A percentile compares a stretch with the other conserved stretches of the same genome.
phyloP scores from a whole-genome alignment of 2,113 vertebrate genomes.

The Heliornis fulica region DNA sequence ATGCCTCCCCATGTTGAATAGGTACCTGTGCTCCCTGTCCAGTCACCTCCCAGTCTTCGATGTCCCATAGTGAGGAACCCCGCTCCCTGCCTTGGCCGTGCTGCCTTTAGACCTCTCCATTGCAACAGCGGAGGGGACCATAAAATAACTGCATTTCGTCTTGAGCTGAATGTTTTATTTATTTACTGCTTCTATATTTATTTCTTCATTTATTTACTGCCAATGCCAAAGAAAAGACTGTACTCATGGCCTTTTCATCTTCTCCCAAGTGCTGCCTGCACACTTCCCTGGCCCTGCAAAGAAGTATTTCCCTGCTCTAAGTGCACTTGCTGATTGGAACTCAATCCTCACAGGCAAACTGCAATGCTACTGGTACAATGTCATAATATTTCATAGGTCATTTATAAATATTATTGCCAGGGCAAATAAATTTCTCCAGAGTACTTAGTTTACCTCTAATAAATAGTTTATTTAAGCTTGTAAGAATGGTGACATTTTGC shows the following conservation, averaged over 20 bases:
- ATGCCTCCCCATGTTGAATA: neutral
- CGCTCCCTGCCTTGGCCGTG: neutral
- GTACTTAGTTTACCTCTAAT: conserved; percentile 22
- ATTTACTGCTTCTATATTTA: neutral
- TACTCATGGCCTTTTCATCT: neutral
- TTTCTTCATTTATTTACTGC: neutral
- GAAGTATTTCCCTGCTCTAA: neutral
- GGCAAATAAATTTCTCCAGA: conserved; percentile 33
- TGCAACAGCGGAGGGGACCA: neutral
- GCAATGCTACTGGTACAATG: neutral
- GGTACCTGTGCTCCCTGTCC: neutral
- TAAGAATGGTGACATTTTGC: conserved; percentile 46
- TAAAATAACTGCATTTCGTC: neutral
- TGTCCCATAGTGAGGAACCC: neutral
- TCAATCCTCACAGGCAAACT: neutral
- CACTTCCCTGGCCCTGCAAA: neutral
- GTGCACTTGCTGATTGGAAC: neutral
- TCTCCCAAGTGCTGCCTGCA: neutral
- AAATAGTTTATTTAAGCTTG: conserved; percentile 51
- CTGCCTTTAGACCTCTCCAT: neutral
- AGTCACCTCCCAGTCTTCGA: neutral
- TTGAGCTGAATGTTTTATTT: neutral
- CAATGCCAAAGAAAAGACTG: neutral
- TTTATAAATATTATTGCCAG: conserved; percentile 55
- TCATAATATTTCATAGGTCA: conserved; percentile 38